Percentiles rank a stretch among this genome's conserved stretches.
phyloP scores from a whole-genome alignment of 2,113 vertebrate genomes.

The Gymnarchus niloticus region DNA sequence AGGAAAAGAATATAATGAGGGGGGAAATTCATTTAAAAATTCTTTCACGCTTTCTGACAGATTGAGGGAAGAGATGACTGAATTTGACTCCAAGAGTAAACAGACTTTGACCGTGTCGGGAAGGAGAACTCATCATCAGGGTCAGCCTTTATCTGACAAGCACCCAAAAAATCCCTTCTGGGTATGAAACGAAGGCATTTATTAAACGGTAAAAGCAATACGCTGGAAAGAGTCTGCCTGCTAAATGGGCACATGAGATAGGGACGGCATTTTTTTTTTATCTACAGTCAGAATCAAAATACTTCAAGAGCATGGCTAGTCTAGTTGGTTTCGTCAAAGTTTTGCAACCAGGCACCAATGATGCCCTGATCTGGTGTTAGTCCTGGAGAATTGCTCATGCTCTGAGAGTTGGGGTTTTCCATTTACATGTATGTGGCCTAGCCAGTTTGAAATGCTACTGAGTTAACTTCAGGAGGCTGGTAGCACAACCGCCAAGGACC shows the following conservation, averaged over 20 bases:
- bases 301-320: conserved; percentile 30
- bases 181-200: conserved; percentile 52
- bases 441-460: not conserved
- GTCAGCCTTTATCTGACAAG: conserved; percentile 57
- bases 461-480: not conserved
- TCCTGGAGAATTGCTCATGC: not conserved
- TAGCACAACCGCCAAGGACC: not conserved
- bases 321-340: conserved; percentile 39
- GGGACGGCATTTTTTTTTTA: conserved; percentile 41
- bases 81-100: conserved; percentile 45
- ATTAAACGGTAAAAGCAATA: conserved; percentile 52
- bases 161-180: conserved; percentile 37
- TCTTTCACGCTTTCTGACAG: conserved; percentile 37
- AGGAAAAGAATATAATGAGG: conserved; percentile 37
- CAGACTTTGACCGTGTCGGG: conserved; percentile 48
- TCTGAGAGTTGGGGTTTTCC: not conserved
- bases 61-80: conserved; percentile 39
- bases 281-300: conserved; percentile 46
- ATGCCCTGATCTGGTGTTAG: not conserved
- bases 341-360: conserved; percentile 41
- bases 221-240: conserved; percentile 37
- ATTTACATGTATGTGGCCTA: not conserved
- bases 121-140: conserved; percentile 49
- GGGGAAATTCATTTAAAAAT: conserved; percentile 31
- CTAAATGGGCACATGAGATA: conserved; percentile 50